These are phyloP conservation scores for Micronycteris hirsuta DNA, from an alignment of 2,113 vertebrate genomes.

Conservation along the genomic window DNA sequence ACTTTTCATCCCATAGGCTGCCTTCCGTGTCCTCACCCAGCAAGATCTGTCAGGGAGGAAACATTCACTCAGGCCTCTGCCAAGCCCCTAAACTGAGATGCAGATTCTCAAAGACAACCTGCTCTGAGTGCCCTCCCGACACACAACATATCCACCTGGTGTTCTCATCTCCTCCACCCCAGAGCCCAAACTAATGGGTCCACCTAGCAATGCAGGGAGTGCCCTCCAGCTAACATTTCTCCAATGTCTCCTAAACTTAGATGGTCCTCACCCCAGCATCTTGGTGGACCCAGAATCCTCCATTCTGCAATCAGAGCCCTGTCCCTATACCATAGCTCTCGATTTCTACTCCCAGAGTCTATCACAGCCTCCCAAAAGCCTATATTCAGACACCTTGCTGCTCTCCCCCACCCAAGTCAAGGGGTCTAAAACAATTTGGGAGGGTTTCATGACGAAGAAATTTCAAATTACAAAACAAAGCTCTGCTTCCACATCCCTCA, in stretches of 20 bases:
- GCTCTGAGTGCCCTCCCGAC: background rate
- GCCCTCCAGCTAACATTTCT: background rate
- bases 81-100: background rate
- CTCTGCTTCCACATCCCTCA: background rate
- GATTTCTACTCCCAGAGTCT: background rate
- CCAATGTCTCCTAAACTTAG: background rate
- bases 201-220: background rate
- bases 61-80: background rate
- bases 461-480: conserved; percentile 17
- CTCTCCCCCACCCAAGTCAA: background rate
- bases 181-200: background rate
- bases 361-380: background rate
- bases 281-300: background rate
- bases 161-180: background rate
- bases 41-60: background rate
- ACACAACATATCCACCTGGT: background rate
- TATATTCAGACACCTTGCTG: background rate
- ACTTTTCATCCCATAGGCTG: conserved; percentile 7
- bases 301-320: background rate
- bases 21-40: background rate
- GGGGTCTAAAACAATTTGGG: background rate
- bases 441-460: background rate
- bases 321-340: background rate
- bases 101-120: background rate
- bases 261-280: background rate